These are phyloP conservation scores for Tragelaphus strepsiceros DNA, from an alignment of 2,113 vertebrate species.

Conservation along the genomic window DNA sequence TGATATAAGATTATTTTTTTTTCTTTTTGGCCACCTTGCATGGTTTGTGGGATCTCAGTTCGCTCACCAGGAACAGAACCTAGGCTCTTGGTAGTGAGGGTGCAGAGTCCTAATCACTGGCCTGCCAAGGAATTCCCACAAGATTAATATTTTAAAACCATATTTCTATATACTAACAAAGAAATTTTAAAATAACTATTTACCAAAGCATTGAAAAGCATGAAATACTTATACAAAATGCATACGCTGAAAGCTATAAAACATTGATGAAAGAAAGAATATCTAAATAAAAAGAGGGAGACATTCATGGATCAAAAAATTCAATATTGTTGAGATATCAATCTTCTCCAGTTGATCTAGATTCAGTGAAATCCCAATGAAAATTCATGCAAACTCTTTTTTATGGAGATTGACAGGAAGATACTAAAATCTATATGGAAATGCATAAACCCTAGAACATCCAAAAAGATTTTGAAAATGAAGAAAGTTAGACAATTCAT, in stretches of 20 bases:
- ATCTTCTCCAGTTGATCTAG: background rate
- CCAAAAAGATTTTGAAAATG: background rate
- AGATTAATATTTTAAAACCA: background rate
- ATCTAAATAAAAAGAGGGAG: background rate
- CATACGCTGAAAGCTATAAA: background rate
- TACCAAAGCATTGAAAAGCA: conserved; percentile 12
- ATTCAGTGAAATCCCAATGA: background rate
- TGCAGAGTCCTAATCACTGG: background rate
- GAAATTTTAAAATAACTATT: background rate
- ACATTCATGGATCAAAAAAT: background rate
- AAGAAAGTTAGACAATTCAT: background rate
- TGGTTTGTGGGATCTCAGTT: background rate
- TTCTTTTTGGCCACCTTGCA: background rate
- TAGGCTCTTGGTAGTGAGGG: background rate
- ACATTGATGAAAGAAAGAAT: background rate
- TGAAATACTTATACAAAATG: background rate
- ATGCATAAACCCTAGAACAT: background rate
- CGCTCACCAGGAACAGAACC: background rate
- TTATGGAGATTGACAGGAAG: background rate
- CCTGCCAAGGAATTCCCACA: background rate
- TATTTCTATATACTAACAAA: background rate
- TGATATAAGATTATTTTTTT: background rate
- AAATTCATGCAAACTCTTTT: background rate
- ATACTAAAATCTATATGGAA: conserved; percentile 21
- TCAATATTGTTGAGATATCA: background rate